A percentile compares a stretch with the other conserved stretches of the same genome.
Conservation (phyloP, 1,140 invertebrate genomes). For the Drosophila insularis region DNA sequence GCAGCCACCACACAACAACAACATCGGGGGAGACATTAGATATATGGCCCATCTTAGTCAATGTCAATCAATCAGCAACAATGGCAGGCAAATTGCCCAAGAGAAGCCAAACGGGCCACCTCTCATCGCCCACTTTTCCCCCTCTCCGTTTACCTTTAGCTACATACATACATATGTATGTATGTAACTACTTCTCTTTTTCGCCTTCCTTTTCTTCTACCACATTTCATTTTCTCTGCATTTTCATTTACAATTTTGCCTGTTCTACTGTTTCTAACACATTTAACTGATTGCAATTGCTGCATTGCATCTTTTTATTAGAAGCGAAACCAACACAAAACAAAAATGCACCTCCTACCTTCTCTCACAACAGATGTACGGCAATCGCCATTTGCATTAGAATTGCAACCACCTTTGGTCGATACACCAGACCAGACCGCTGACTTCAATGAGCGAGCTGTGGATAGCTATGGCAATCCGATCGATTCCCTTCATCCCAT, state of each 20-base stretch:
- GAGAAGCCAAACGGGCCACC: conserved; percentile 40
- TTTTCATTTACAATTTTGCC: conserved; percentile 13
- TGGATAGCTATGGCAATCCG: conserved; percentile 80
- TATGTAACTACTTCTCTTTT: background rate
- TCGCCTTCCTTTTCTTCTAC: no score
- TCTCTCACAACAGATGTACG: conserved; percentile 78
- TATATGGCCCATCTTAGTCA: conserved; percentile 73
- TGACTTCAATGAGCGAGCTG: conserved; percentile 48
- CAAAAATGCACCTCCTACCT: conserved; percentile 32
- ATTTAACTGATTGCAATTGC: conserved; percentile 29
- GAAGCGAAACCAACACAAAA: conserved; percentile 35
- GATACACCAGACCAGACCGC: conserved; percentile 37
- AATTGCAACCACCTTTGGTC: conserved; percentile 72
- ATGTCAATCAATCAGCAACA: conserved; percentile 75
- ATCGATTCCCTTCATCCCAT: conserved; percentile 70
- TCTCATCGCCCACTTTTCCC: conserved; percentile 17
- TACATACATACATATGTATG: no score
- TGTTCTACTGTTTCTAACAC: conserved; percentile 42
- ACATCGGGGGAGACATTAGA: conserved; percentile 21
- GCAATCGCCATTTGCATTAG: conserved; percentile 74
- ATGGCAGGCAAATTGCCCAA: conserved; percentile 72
- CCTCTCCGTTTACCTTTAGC: background rate
- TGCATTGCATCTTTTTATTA: conserved; percentile 27
- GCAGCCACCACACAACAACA: background rate
- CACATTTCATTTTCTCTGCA: background rate